phyloP scores from a whole-genome alignment of 2,113 vertebrate genomes.

The Myxocyprinus asiaticus region DNA sequence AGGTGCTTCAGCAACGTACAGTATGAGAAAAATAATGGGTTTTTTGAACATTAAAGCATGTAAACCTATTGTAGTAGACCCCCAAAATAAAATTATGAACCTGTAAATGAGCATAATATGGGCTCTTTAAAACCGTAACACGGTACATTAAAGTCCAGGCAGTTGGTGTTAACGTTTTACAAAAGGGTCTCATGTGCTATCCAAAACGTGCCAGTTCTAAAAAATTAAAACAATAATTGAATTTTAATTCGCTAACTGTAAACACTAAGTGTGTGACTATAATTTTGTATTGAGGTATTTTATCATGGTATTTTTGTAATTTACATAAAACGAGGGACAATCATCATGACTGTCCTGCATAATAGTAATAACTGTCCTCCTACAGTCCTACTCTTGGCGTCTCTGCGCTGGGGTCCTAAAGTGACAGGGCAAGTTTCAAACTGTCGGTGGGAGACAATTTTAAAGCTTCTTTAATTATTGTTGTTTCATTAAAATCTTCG shows the following conservation, averaged over 20 bases:
- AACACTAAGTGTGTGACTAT: no score
- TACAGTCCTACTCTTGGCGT: not conserved
- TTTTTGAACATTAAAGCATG: no score
- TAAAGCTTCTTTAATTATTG: not conserved
- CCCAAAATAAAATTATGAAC: no score
- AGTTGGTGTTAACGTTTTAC: not conserved
- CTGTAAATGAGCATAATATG: no score
- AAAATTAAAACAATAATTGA: not conserved
- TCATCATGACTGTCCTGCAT: not conserved
- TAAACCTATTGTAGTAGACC: no score
- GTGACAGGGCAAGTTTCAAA: conserved; percentile 2
- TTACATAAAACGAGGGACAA: not conserved
- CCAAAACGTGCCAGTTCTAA: conserved; percentile 23
- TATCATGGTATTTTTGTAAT: not conserved
- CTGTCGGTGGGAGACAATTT: not conserved
- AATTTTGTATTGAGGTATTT: not conserved
- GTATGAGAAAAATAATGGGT: no score
- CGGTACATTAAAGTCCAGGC: not conserved
- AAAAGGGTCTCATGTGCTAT: not conserved
- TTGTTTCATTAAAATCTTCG: not conserved
- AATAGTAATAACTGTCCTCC: no score
- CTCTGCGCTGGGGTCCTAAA: conserved; percentile 16
- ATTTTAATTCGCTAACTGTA: not conserved
- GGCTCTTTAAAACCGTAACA: not conserved
- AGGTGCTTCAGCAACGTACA: no score